Conservation (phyloP, 2,888 invertebrate species). For the Hartigia nigra region DNA sequence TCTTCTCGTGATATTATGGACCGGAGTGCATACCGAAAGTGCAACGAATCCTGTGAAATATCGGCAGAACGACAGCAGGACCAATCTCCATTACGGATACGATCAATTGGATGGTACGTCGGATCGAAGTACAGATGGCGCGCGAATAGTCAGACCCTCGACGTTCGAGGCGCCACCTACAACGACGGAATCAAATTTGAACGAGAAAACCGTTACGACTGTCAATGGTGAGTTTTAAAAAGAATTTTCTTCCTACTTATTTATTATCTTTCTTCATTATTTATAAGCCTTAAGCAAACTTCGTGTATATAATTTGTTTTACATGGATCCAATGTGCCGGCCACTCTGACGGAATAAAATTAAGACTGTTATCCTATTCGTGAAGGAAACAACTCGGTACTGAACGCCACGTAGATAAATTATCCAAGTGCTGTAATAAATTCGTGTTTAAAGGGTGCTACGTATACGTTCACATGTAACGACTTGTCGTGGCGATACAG, state of each 20-base stretch:
- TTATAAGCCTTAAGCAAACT: no score
- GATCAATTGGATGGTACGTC: neutral
- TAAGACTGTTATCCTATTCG: neutral
- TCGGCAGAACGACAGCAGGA: neutral
- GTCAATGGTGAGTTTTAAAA: neutral
- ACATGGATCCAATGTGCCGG: neutral
- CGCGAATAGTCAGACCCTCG: neutral
- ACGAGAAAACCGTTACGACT: neutral
- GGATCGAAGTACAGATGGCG: neutral
- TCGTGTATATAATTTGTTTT: neutral
- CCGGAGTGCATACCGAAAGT: constrained; percentile 29
- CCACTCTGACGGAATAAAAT: neutral
- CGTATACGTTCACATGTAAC: neutral
- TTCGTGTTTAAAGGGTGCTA: neutral
- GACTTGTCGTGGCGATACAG: neutral
- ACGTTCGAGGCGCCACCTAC: neutral
- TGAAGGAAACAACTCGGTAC: neutral
- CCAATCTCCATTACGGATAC: neutral
- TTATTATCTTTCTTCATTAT: no score
- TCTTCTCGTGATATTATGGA: constrained; percentile 45
- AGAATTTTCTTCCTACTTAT: no score
- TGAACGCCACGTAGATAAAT: neutral
- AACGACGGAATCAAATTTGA: neutral
- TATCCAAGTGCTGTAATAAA: neutral
- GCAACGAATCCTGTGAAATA: constrained; percentile 2